Evolutionary conservation across 2,888 invertebrate species (phyloP).

Genomic region (Torymus tubicola): DNA sequence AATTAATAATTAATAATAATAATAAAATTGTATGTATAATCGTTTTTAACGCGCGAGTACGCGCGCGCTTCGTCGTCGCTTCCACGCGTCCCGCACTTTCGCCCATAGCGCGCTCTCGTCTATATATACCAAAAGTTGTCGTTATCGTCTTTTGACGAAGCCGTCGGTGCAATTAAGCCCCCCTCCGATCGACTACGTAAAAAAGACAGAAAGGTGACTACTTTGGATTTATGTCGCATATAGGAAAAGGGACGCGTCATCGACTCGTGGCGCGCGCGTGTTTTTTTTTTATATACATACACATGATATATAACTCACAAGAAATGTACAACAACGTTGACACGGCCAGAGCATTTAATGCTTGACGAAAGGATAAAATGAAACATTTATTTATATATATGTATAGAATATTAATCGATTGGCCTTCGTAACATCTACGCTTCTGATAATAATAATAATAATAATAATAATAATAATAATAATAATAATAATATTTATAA

Average conservation of each 20-base stretch:
- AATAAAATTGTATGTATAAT: conserved; percentile 52
- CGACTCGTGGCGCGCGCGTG: conserved; percentile 27
- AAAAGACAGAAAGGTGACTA: not conserved
- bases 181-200: conserved; percentile 53
- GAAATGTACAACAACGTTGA: conserved; percentile 68
- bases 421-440: conserved; percentile 63
- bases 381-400: conserved; percentile 64
- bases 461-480: conserved; percentile 52
- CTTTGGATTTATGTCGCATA: conserved; percentile 7
- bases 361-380: conserved; percentile 57
- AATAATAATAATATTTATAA: conserved; percentile 49
- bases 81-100: conserved; percentile 19
- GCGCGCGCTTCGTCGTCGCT: conserved; percentile 30
- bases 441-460: conserved; percentile 49
- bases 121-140: not conserved
- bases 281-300: no score
- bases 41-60: conserved; percentile 23
- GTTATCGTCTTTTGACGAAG: not conserved
- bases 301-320: conserved; percentile 31
- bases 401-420: conserved; percentile 64
- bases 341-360: conserved; percentile 63
- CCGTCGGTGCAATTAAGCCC: conserved; percentile 54
- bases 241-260: conserved; percentile 11
- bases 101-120: no score
- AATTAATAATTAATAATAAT: no score